Conservation (phyloP, 64 coral and sea anemone species). For the Stichodactyla mertensii region DNA sequence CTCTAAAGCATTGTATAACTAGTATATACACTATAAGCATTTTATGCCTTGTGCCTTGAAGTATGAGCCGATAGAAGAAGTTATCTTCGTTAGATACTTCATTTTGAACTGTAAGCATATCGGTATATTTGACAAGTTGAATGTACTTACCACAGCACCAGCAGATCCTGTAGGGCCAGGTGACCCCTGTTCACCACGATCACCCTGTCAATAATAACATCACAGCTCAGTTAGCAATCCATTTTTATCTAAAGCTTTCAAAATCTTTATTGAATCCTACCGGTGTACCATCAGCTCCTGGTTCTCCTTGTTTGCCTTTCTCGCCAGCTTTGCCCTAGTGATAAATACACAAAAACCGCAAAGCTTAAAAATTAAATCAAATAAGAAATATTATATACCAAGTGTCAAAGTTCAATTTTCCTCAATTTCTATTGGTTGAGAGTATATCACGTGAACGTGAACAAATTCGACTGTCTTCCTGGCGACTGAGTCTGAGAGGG, state of each 20-base stretch:
- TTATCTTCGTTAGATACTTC: no score
- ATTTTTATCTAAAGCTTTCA: not conserved
- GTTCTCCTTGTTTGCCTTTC: conserved; percentile 49
- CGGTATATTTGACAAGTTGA: not conserved
- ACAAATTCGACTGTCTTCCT: no score
- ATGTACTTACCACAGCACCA: conserved; percentile 32
- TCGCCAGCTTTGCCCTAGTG: conserved; percentile 30
- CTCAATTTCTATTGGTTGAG: no score
- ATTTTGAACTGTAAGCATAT: no score
- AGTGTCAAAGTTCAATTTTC: no score
- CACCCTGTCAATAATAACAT: conserved; percentile 20
- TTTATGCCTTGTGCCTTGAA: no score
- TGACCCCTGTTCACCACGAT: conserved; percentile 42
- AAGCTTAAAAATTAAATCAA: not conserved
- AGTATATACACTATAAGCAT: no score
- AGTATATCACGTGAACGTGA: no score
- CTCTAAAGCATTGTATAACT: no score
- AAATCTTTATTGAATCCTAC: not conserved
- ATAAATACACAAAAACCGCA: not conserved
- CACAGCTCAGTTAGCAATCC: not conserved
- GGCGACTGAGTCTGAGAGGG: no score
- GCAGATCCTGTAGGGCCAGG: conserved; percentile 26
- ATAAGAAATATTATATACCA: no score
- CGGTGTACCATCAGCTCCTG: conserved; percentile 50
- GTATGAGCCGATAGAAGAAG: no score